A percentile compares a stretch with the other conserved stretches of the same genome.
phyloP scores from a whole-genome alignment of 2,888 invertebrate genomes.

The Mythimna impura region DNA sequence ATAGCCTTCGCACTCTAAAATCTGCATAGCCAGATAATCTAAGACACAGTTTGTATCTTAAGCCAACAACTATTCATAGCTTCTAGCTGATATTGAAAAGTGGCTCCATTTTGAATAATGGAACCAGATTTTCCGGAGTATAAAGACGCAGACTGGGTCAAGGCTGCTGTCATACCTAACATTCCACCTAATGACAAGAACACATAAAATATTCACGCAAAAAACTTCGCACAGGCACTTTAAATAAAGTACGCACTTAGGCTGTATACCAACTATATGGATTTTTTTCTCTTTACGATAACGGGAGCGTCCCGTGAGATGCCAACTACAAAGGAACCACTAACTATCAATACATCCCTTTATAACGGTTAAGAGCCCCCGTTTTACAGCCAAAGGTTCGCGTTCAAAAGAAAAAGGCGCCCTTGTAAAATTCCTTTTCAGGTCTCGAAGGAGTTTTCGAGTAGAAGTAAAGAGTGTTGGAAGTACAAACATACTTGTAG shows the following conservation, averaged over 20 bases:
- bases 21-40: slow-evolving; percentile 52
- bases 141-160: slow-evolving; percentile 58
- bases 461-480: slow-evolving; percentile 70
- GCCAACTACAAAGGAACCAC: slow-evolving; percentile 79
- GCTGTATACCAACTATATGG: slow-evolving; percentile 56
- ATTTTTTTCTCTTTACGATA: slow-evolving; percentile 76
- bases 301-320: slow-evolving; percentile 72
- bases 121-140: slow-evolving; percentile 61
- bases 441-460: slow-evolving; percentile 85
- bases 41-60: slow-evolving; percentile 41
- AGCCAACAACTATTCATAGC: slow-evolving; percentile 58
- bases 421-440: slow-evolving; percentile 87
- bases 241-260: slow-evolving; percentile 59
- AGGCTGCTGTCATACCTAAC: slow-evolving; percentile 56
- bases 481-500: slow-evolving; percentile 73
- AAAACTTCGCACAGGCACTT: slow-evolving; percentile 48
- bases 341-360: slow-evolving; percentile 79
- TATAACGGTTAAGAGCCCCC: slow-evolving; percentile 79
- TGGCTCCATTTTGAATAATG: slow-evolving; percentile 54
- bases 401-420: slow-evolving; percentile 84
- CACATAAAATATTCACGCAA: slow-evolving; percentile 51
- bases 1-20: slow-evolving; percentile 59
- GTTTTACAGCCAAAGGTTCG: slow-evolving; percentile 83
- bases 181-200: slow-evolving; percentile 47
- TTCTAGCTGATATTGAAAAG: slow-evolving; percentile 56